A percentile compares a stretch with the other conserved stretches of the same genome.
These are phyloP conservation scores for Nineta flava DNA, from an alignment of 2,888 invertebrate species.

Conservation along the genomic window DNA sequence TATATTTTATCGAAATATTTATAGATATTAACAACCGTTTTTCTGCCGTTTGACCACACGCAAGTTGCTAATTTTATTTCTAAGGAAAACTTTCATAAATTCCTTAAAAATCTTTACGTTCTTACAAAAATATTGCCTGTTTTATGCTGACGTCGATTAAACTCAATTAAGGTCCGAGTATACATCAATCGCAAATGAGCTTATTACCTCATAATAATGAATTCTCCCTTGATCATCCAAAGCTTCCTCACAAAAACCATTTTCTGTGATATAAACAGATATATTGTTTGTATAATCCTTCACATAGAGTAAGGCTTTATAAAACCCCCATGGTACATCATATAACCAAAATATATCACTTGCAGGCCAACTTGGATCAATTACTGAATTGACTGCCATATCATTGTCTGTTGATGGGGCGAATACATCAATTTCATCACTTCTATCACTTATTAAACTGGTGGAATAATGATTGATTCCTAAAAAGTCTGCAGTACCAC, in stretches of 20 bases:
- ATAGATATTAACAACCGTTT: too few species aligned
- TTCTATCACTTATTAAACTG: slow-evolving; percentile 24
- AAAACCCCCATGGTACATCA: slow-evolving; percentile 40
- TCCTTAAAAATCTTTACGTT: too few species aligned
- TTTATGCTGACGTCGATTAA: too few species aligned
- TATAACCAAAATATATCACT: neutral
- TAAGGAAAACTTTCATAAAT: too few species aligned
- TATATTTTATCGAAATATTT: too few species aligned
- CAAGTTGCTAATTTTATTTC: too few species aligned
- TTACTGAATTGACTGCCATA: slow-evolving; percentile 36
- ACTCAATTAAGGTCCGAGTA: too few species aligned
- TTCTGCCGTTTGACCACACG: too few species aligned
- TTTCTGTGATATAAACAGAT: slow-evolving; percentile 41
- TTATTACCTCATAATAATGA: slow-evolving; percentile 31
- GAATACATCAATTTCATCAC: slow-evolving; percentile 8
- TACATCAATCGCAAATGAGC: too few species aligned
- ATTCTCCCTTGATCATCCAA: slow-evolving; percentile 34
- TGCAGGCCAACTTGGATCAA: slow-evolving; percentile 37
- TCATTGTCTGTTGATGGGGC: slow-evolving; percentile 44
- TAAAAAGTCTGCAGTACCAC: slow-evolving; percentile 51
- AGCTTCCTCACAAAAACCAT: slow-evolving; percentile 38
- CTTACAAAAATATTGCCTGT: too few species aligned
- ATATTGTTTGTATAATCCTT: slow-evolving; percentile 38
- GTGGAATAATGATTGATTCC: slow-evolving; percentile 61
- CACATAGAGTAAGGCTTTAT: slow-evolving; percentile 39